A percentile compares a stretch with the other conserved stretches of the same genome.
phyloP scores from a whole-genome alignment of 2,888 invertebrate genomes.

The Emmelina monodactyla region DNA sequence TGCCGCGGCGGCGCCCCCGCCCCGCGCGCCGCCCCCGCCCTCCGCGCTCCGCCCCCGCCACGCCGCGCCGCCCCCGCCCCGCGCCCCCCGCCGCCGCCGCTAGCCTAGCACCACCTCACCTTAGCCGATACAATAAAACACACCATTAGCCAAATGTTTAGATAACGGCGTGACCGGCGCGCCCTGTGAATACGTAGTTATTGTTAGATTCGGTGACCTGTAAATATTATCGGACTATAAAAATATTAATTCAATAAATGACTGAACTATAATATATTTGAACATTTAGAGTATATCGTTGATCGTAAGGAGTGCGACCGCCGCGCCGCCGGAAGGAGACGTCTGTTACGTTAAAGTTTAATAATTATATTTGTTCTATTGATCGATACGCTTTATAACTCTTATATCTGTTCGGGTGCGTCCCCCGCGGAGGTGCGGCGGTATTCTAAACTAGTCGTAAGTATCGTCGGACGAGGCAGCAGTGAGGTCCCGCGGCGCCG shows the following conservation, averaged over 20 bases:
- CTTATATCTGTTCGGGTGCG: conserved; percentile 33
- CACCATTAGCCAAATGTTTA: no score
- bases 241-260: conserved; percentile 52
- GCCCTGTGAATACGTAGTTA: conserved; percentile 23
- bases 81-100: conserved; percentile 50
- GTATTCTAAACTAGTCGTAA: conserved; percentile 36
- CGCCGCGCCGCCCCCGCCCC: conserved; percentile 30
- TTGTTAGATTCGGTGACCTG: conserved; percentile 42
- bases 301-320: conserved; percentile 37
- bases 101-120: conserved; percentile 47
- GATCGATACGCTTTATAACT: conserved; percentile 58
- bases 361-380: conserved; percentile 41
- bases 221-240: conserved; percentile 43
- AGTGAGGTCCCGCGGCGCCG: conserved; percentile 39
- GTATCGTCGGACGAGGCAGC: conserved; percentile 38
- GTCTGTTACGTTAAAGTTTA: conserved; percentile 32
- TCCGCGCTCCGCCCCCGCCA: conserved; percentile 44
- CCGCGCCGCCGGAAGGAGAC: conserved; percentile 28
- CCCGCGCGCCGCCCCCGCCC: conserved; percentile 43
- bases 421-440: conserved; percentile 32
- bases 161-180: conserved; percentile 23
- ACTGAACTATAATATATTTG: conserved; percentile 47
- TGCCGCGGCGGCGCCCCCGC: conserved; percentile 32
- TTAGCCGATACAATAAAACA: conserved; percentile 83
- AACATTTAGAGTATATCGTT: conserved; percentile 39